A percentile compares a stretch with the other conserved stretches of the same genome.
Evolutionary conservation across 2,113 vertebrate genomes (phyloP).

Genomic region (Aldabrachelys gigantea): DNA sequence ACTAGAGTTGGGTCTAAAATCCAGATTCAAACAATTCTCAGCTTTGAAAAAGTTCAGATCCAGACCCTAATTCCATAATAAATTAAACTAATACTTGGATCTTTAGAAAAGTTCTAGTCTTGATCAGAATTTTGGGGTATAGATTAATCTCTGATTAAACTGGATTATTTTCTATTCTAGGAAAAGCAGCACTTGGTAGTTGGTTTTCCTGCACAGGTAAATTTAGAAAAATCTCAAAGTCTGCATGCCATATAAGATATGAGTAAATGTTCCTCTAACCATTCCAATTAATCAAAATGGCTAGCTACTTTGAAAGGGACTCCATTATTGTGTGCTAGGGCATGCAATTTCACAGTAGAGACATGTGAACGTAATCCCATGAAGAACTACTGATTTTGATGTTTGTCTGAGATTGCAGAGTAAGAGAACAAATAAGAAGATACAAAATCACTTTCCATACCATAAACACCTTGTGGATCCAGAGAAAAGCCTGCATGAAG

Average conservation of each 20-base stretch:
- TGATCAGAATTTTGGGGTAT: neutral
- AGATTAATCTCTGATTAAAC: neutral
- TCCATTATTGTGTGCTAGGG: neutral
- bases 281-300: neutral
- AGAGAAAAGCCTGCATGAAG: constrained; percentile 78
- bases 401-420: neutral
- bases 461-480: constrained; percentile 90
- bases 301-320: neutral
- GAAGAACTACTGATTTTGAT: neutral
- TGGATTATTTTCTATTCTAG: neutral
- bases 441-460: constrained; percentile 71
- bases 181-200: neutral
- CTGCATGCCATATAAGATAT: neutral
- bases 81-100: neutral
- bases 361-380: neutral
- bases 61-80: neutral
- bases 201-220: neutral
- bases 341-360: neutral
- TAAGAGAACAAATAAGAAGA: neutral
- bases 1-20: neutral
- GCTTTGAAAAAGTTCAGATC: neutral
- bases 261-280: neutral
- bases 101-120: neutral
- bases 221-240: neutral
- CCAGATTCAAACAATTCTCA: neutral